Conservation (phyloP, 2,113 vertebrate species). For the Collichthys lucidus region DNA sequence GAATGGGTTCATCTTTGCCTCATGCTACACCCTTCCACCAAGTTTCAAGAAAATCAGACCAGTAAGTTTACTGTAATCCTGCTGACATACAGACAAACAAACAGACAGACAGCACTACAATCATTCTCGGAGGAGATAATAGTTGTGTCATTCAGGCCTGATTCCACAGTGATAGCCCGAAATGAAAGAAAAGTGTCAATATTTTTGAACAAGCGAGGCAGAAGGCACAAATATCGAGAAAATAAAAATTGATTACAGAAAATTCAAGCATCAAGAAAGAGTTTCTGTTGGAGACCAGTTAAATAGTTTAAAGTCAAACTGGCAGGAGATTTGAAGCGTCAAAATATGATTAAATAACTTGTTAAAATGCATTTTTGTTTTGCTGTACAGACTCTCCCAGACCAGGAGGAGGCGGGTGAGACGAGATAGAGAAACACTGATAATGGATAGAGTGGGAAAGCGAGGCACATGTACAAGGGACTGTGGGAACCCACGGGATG, state of each 20-base stretch:
- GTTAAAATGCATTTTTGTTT: slow-evolving; percentile 19
- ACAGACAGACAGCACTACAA: too few species aligned
- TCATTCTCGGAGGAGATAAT: too few species aligned
- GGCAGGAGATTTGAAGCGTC: slow-evolving; percentile 13
- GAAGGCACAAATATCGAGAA: not conserved
- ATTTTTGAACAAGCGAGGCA: not conserved
- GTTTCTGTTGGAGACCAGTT: not conserved
- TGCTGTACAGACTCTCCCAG: slow-evolving; percentile 3
- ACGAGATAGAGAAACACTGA: slow-evolving; percentile 43
- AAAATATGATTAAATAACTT: slow-evolving; percentile 31
- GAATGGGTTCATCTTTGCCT: too few species aligned
- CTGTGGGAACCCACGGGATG: slow-evolving; percentile 48
- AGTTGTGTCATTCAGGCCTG: not conserved
- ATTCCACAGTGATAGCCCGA: not conserved
- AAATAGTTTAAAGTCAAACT: slow-evolving; percentile 1
- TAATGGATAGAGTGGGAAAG: not conserved
- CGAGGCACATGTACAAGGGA: slow-evolving; percentile 51
- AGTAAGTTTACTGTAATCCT: too few species aligned
- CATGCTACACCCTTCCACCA: too few species aligned
- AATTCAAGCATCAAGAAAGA: slow-evolving; percentile 2
- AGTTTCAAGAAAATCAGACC: too few species aligned
- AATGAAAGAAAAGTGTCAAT: not conserved
- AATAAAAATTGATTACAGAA: slow-evolving; percentile 1
- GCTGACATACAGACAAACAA: too few species aligned
- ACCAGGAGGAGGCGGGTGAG: not conserved